Base-by-base conservation (phyloP, 2,888 invertebrate genomes). In the Holacanthella duospinosa region DNA sequence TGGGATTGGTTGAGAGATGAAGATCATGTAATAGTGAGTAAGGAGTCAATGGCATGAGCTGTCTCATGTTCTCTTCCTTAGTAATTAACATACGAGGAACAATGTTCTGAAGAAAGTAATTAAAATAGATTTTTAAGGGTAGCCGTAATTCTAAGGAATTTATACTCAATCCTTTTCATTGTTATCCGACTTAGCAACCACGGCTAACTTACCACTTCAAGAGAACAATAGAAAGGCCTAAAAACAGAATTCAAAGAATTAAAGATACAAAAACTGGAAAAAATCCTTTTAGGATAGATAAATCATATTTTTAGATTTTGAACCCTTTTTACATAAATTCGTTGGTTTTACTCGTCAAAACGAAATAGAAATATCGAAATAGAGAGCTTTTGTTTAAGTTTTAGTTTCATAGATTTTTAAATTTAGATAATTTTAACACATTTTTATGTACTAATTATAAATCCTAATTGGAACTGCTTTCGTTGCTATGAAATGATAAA, bases 41-140 rank as follows among this genome's bases (percentile, higher is more conserved):
- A 48, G 21, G 48, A 48, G 48, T 48, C 48, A 48, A 48, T 21
- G 48, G 48, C 48, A n/a, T 48, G 48, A 21, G n/a, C 12, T 48
- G 19, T 9, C n/a, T 48, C 48, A 48, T 16, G 48, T 48, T 48
- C 48, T 48, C 48, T 21, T 21, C 48, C 21, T 9, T 21, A 4
- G 4, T 21, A 48, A 48, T 48, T 48, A 48, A 48, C 48, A 48
- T 9, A n/a, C 19, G 19, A 9, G n/a, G 4, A 48, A 48, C 48
- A 48, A 48, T n/a, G 48, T 48, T 48, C 48, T 21, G 4, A 48
- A 48, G 21, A 12, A 4, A 21, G 48, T 21, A 48, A 48, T 48
- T 48, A 48, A 48, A 48, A 48, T 16, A n/a, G 36, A 36, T 36
- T 48, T 9, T 9, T 48, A 48, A n/a, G 21, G 19, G 48, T 36